Evolutionary conservation across 2,888 invertebrate genomes (phyloP), one percentile per base, ranked within the genome.

Genomic region (Oxytorus armatus): DNA sequence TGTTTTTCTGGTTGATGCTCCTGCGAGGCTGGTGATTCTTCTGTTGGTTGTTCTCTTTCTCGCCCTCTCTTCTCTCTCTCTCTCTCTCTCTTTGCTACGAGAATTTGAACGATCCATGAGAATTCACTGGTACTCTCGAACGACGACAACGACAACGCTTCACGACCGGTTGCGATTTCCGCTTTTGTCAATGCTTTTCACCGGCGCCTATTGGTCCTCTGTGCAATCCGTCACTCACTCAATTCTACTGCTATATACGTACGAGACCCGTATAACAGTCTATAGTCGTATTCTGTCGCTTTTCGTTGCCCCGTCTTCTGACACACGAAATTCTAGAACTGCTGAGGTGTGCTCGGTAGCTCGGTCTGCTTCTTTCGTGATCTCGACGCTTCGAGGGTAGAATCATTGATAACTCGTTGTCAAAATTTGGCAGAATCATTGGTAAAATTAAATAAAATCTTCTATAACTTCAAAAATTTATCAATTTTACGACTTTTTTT

Each of bases 1-100:
- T 82, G 85, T 90, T 90, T 90, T 90, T 90, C 86, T 85, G 82
- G 69, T 49, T 70, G 65, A 53, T 55, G 53, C 51, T 66, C 59
- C 33, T 10, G 36, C 18, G 21, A 55, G 33, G 1, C 55, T 66
- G 36, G 44, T 55, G 53, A 55, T 68, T 68, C 39, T n/a, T n/a
- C 51, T 29, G 51, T 11, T 53, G 47, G 4, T 29, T 42, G 39
- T 39, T n/a, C 39, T 59, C 39, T 18, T 18, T 36, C 39, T 39
- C 7, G 18, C 39, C 23, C 51, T 51, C 51, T 18, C 39, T 51
- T 51, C 36, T 61, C 39, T 36, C 36, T 39, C 49, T 39, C 16
- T 53, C 53, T 75, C 66, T 63, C 44, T 39, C 61, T 47, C 77
- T 10, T 44, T 18, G 14, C 33, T 33, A 47, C 36, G 72, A 75